Conservation (phyloP, 2,797 vertebrate genomes). For the Pelobates cultripes region DNA sequence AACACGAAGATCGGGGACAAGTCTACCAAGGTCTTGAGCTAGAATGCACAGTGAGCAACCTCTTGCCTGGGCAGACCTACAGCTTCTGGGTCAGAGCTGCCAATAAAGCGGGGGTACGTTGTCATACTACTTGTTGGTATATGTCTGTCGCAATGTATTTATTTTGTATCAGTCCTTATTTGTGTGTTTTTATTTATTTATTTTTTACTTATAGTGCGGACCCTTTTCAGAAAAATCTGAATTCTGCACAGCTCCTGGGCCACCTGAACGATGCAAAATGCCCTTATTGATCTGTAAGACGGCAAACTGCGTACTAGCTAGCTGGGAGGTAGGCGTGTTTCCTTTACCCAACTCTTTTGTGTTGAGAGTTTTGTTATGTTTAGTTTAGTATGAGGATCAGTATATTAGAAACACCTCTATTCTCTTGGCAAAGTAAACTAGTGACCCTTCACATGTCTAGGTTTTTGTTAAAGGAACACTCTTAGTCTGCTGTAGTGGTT, state of each 20-base stretch:
- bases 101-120: slow-evolving; percentile 71
- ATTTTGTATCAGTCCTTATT: background rate
- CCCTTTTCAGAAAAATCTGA: slow-evolving; percentile 70
- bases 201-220: slow-evolving; percentile 69
- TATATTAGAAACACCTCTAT: too few species aligned
- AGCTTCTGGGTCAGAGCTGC: slow-evolving; percentile 74
- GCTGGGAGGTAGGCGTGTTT: slow-evolving; percentile 73
- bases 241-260: slow-evolving; percentile 69
- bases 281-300: slow-evolving; percentile 72
- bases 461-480: too few species aligned
- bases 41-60: slow-evolving; percentile 63
- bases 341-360: background rate
- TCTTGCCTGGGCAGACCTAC: slow-evolving; percentile 69
- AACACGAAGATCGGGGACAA: slow-evolving; percentile 59
- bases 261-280: slow-evolving; percentile 72
- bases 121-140: background rate
- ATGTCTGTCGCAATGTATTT: background rate
- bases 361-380: background rate
- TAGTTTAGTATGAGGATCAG: too few species aligned
- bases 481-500: too few species aligned
- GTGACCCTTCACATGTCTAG: too few species aligned
- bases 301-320: slow-evolving; percentile 69
- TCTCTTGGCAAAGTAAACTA: too few species aligned
- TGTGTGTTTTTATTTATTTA: slow-evolving; percentile 13
- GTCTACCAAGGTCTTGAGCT: slow-evolving; percentile 66